A percentile compares a stretch with the other conserved stretches of the same genome.
phyloP scores from a whole-genome alignment of 2,797 vertebrate species.

The Chiroxiphia lanceolata region DNA sequence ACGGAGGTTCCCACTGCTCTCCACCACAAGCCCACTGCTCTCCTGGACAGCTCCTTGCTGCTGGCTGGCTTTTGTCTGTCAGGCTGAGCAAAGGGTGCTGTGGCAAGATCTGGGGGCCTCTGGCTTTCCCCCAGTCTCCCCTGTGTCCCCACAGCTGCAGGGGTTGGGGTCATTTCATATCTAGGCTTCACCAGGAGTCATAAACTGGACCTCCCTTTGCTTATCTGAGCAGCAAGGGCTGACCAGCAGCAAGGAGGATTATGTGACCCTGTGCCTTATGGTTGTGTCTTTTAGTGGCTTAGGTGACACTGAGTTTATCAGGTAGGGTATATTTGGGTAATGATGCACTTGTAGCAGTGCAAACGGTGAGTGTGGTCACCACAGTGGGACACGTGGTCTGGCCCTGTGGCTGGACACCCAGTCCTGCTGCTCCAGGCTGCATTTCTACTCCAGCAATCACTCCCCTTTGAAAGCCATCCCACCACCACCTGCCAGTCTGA shows the following conservation, averaged over 20 bases:
- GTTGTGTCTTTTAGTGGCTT: not conserved
- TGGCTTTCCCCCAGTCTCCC: not conserved
- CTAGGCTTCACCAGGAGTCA: not conserved
- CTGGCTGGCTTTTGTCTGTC: not conserved
- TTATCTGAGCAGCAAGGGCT: not conserved
- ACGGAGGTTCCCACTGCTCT: accelerated
- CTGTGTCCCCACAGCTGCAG: not conserved
- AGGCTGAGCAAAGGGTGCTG: not conserved
- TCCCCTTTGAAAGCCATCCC: too few species aligned
- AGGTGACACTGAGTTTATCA: accelerated
- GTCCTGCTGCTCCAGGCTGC: not conserved
- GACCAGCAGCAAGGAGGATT: not conserved
- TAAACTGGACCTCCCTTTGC: not conserved
- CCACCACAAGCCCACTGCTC: not conserved
- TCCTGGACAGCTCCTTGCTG: not conserved
- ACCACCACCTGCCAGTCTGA: not conserved
- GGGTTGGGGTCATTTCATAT: not conserved
- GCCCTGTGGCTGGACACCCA: accelerated
- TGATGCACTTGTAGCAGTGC: not conserved
- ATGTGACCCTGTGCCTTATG: not conserved
- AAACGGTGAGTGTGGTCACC: not conserved
- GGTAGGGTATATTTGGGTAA: not conserved
- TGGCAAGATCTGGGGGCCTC: not conserved
- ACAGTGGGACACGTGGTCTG: accelerated
- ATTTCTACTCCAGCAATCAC: not conserved